Base-by-base conservation (phyloP, 2,888 invertebrate species). In the Marasmarcha lunaedactyla region DNA sequence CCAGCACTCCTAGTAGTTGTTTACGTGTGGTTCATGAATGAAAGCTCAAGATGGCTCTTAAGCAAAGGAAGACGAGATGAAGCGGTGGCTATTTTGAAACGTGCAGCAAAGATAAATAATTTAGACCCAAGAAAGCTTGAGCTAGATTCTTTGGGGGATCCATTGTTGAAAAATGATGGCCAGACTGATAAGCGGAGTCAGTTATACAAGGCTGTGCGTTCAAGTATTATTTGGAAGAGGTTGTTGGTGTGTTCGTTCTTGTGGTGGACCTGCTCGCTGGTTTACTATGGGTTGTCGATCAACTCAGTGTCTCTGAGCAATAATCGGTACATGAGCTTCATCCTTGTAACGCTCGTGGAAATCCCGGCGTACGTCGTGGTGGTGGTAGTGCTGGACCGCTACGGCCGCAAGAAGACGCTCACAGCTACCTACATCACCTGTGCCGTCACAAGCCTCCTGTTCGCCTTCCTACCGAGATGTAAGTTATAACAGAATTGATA, bases 281-380 rank as follows among this genome's bases (percentile, higher is more conserved):
- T 93, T 1, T 94, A 92, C 61, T 93, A 92, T 50, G 94, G 94
- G 0, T 60, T 94, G 33, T 90, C 91, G 0, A 84, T 94, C 41
- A 92, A 92, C 64, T 88, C 93, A 0, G 90, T 92, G 5, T 86
- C 89, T 0, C 67, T 94, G 42, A 87, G 88, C 47, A 91, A 90
- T 9, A 89, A 93, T 57, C 88, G 87, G 57, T 93, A 93, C 57
- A 64, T 90, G 20, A 93, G 92, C 63, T 94, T 93, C 54, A 90
- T 92, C 54, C 74, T 59, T 66, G 86, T 66, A 73, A 88, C 64
- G 59, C 67, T 69, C 15, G 87, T 90, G 15, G 93, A 93, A 63
- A 88, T 92, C 41, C 93, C 93, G 0, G 91, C 90, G 1, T 90
- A 91, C 52, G 69, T 90, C 12, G 58, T 88, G 43, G 89, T 89